These are phyloP conservation scores for Malthinus seriepunctatus DNA, from an alignment of 2,888 invertebrate species.

Conservation along the genomic window DNA sequence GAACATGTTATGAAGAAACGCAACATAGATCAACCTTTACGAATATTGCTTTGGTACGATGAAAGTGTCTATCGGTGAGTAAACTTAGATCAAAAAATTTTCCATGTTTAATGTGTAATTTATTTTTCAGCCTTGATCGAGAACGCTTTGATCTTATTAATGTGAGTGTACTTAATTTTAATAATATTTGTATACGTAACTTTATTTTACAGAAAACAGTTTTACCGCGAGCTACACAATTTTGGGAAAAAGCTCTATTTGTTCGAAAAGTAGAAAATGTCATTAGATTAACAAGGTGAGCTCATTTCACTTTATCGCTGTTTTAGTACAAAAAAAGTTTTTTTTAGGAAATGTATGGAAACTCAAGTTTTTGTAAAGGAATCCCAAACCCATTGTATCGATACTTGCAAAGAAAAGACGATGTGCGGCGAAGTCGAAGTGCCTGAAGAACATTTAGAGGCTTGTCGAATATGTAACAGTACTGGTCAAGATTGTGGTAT, in stretches of 20 bases:
- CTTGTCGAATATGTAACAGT: conserved; percentile 86
- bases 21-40: conserved; percentile 78
- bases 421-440: conserved; percentile 96
- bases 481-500: conserved; percentile 80
- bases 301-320: background rate
- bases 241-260: conserved; percentile 91
- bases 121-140: conserved; percentile 70
- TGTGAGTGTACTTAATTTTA: conserved; percentile 66
- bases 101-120: conserved; percentile 7
- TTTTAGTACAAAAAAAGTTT: conserved; percentile 29
- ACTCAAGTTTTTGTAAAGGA: conserved; percentile 86
- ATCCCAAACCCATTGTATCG: conserved; percentile 85
- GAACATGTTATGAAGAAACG: conserved; percentile 77
- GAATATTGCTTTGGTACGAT: conserved; percentile 85
- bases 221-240: conserved; percentile 87
- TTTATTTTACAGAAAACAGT: conserved; percentile 72
- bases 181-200: background rate
- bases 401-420: conserved; percentile 78
- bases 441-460: conserved; percentile 91
- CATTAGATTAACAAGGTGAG: conserved; percentile 86
- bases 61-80: conserved; percentile 85
- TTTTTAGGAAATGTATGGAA: conserved; percentile 79
- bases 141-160: conserved; percentile 87
- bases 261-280: conserved; percentile 85
- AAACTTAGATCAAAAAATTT: background rate